A percentile compares a stretch with the other conserved stretches of the same genome.
Conservation (phyloP, 2,113 vertebrate species). For the Paratilapia polleni region DNA sequence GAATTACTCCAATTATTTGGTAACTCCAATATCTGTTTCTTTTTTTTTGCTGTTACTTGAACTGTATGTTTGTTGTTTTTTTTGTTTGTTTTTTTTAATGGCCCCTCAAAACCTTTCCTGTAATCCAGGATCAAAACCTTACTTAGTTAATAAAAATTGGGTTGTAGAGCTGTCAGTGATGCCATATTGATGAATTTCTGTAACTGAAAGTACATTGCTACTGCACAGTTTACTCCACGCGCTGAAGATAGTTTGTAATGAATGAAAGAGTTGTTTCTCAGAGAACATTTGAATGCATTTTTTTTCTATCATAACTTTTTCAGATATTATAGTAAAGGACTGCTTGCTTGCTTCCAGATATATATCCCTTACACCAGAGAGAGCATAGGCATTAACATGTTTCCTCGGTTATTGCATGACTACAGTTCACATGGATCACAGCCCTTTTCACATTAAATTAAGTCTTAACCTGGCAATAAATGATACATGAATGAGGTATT, state of each 20-base stretch:
- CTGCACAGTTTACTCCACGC: conserved; percentile 54
- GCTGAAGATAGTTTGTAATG: conserved; percentile 51
- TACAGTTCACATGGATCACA: conserved; percentile 11
- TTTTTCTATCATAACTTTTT: conserved; percentile 79
- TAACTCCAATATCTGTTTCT: conserved; percentile 1
- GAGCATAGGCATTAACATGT: conserved; percentile 44
- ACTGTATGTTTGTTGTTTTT: conserved; percentile 11
- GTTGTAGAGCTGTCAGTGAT: conserved; percentile 26
- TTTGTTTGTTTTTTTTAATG: neutral
- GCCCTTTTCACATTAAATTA: conserved; percentile 27
- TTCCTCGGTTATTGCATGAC: conserved; percentile 52
- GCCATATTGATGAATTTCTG: conserved; percentile 25
- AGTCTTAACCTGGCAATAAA: neutral
- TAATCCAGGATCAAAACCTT: conserved; percentile 8
- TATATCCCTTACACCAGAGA: conserved; percentile 77
- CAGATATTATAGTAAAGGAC: conserved; percentile 79
- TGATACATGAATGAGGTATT: neutral
- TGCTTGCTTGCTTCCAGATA: conserved; percentile 83
- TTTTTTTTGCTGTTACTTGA: conserved; percentile 36
- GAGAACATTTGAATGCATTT: conserved; percentile 70
- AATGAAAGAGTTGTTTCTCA: conserved; percentile 65
- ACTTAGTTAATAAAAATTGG: conserved; percentile 7
- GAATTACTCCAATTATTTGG: conserved; percentile 11
- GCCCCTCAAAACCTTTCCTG: conserved; percentile 5
- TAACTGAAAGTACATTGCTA: conserved; percentile 38